Conservation (phyloP, 2,113 vertebrate genomes). For the Bos indicus region DNA sequence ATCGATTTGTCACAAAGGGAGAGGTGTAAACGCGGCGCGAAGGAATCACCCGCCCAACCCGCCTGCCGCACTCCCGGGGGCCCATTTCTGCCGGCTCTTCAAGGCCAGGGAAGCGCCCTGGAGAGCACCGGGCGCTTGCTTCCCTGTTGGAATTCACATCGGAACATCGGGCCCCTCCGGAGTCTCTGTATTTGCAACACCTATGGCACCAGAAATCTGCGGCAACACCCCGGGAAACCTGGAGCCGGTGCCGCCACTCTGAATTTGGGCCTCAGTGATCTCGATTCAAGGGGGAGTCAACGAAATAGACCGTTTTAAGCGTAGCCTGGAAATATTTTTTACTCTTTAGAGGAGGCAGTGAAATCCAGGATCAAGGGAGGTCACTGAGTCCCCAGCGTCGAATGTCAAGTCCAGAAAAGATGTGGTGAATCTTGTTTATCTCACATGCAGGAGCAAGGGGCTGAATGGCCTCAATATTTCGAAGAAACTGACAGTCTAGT, state of each 20-base stretch:
- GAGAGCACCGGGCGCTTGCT: background rate
- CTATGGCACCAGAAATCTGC: background rate
- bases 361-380: background rate
- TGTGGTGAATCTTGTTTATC: background rate
- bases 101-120: background rate
- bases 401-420: background rate
- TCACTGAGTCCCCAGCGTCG: background rate
- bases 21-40: constrained; percentile 29
- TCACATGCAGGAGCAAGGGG: background rate
- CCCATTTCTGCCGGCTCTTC: background rate
- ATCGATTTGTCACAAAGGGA: constrained; percentile 68
- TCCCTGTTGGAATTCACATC: background rate
- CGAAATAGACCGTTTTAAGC: background rate
- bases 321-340: background rate
- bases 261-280: background rate
- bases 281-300: background rate
- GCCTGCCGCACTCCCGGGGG: background rate
- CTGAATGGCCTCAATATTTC: background rate
- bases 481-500: background rate
- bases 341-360: background rate
- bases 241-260: background rate
- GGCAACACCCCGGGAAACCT: background rate
- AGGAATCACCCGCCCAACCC: background rate
- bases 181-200: background rate
- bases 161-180: background rate